phyloP scores from a whole-genome alignment of 2,888 invertebrate species.

The Eucera pruinosa region DNA sequence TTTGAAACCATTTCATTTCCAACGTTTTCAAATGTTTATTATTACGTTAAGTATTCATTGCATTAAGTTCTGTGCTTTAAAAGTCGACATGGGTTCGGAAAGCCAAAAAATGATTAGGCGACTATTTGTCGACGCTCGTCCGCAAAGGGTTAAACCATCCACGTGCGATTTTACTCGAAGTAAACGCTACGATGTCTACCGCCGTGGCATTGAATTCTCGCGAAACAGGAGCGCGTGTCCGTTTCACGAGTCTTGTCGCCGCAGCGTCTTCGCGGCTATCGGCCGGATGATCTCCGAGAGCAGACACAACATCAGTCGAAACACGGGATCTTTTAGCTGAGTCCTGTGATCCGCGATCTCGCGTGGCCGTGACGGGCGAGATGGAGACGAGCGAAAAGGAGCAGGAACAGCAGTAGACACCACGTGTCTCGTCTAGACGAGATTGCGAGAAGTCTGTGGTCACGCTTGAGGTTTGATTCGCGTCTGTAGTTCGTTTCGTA shows the following conservation, averaged over 20 bases:
- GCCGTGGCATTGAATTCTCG: neutral
- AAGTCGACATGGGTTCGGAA: too few species aligned
- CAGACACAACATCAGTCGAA: conserved; percentile 15
- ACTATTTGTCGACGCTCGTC: too few species aligned
- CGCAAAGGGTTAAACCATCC: too few species aligned
- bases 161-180: too few species aligned
- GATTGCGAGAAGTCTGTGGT: conserved; percentile 75
- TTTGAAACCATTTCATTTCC: too few species aligned
- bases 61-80: too few species aligned
- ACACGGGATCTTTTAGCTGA: conserved; percentile 42
- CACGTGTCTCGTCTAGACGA: conserved; percentile 76
- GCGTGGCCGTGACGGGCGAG: conserved; percentile 30
- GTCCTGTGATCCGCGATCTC: conserved; percentile 7
- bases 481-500: conserved; percentile 50
- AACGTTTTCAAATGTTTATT: too few species aligned
- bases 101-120: too few species aligned
- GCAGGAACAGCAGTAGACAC: conserved; percentile 48
- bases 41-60: too few species aligned
- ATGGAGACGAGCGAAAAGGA: conserved; percentile 23
- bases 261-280: conserved; percentile 15
- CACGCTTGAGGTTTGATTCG: conserved; percentile 65
- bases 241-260: neutral
- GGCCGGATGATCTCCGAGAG: neutral
- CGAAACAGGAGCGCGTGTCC: neutral
- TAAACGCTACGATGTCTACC: too few species aligned